Base-by-base conservation (phyloP, 2,113 vertebrate genomes). In the Melanerpes formicivorus region DNA sequence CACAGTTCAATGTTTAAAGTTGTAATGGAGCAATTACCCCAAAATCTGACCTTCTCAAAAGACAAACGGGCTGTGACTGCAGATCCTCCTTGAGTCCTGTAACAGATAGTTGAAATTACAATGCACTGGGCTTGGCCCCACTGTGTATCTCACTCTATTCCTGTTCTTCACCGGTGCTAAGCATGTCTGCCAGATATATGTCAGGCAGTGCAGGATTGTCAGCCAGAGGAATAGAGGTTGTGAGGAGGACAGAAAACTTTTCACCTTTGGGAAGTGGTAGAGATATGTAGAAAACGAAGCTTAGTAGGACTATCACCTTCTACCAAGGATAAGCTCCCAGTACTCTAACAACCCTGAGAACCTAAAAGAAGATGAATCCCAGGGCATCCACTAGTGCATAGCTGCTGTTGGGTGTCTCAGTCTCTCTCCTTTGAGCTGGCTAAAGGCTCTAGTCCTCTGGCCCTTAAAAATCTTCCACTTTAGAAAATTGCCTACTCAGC, bases 1-100 rank as follows among this genome's bases (percentile, higher is more conserved):
- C 27, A 21, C 11, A 56, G 70, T 55, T 94, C 32, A 60, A 7
- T 55, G 23, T 87, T 88, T 69, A 87, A 88, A 29, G 34, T 14
- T 85, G 44, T 56, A 55, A 70, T 1, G 58, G 34, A 25, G 48
- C 0, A 0, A 17, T 64, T 84, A 60, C 10, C 21, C 30, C 18
- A 5, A 74, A 75, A 56, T 48, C 10, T 48, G 29, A 79, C 29
- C 65, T 87, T 70, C 70, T 69, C 29, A 73, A 66, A n/a, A 76
- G 27, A 14, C 75, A 46, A 84, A 76, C 37, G 63, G 29, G 5
- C 29, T 58, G 8, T 72, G 60, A 63, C n/a, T 70, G 17, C 64
- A 34, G 42, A 80, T 67, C 9, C 9, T 88, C 30, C 48, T 32
- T 30, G 27, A 5, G 23, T 70, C 22, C 19, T 63, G 14, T 48